These are phyloP conservation scores for Diplogasteroides magnus DNA, from an alignment of 1,140 invertebrate genomes.

Conservation along the genomic window DNA sequence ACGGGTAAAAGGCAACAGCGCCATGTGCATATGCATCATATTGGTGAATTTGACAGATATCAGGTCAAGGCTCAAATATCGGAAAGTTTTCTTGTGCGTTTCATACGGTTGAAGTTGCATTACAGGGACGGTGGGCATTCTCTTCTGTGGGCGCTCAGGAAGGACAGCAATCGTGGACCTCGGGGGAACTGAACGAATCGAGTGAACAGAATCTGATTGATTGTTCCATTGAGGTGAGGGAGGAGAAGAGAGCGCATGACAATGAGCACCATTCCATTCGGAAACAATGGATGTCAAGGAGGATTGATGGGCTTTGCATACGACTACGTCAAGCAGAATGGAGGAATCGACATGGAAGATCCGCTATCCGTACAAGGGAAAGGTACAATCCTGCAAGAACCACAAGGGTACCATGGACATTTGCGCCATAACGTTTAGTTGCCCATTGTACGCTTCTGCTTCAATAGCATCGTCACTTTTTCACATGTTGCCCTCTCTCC, in stretches of 20 bases:
- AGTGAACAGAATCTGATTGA: constrained; percentile 79
- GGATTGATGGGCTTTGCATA: constrained; percentile 84
- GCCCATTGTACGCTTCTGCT: too few relatives aligned
- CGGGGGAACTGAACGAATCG: constrained; percentile 72
- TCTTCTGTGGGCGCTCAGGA: constrained; percentile 90
- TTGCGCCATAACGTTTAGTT: too few relatives aligned
- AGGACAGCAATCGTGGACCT: constrained; percentile 78
- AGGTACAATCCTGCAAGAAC: too few relatives aligned
- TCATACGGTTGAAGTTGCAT: background rate
- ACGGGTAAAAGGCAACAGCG: too few relatives aligned
- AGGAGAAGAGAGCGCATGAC: constrained; percentile 73
- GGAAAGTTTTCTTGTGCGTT: too few relatives aligned
- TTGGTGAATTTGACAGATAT: too few relatives aligned
- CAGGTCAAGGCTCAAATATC: too few relatives aligned
- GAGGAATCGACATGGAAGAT: constrained; percentile 81
- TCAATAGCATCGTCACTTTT: too few relatives aligned
- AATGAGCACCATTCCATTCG: background rate
- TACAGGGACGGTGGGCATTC: constrained; percentile 74
- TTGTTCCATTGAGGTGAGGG: constrained; percentile 81
- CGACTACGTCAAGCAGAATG: constrained; percentile 71
- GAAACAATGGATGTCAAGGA: constrained; percentile 82
- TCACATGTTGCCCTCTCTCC: too few relatives aligned
- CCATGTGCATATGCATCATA: too few relatives aligned
- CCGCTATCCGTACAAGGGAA: constrained; percentile 81
- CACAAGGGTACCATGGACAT: too few relatives aligned